Evolutionary conservation across 2,797 vertebrate genomes (phyloP).

Genomic region (Nyctibius grandis): DNA sequence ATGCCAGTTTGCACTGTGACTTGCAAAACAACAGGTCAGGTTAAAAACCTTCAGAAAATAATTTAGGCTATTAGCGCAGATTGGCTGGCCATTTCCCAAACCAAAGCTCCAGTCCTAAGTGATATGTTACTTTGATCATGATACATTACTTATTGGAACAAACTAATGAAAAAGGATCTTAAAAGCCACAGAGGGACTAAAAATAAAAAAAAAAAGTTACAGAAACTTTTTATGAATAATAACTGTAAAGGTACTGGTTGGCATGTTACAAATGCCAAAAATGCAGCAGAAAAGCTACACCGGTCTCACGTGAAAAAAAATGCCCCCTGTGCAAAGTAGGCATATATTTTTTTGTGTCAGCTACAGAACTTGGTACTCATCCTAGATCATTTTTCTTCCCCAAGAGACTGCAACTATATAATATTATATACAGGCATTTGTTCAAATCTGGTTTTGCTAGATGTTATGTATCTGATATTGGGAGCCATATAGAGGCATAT

Average conservation of each 20-base stretch:
- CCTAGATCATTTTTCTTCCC: not conserved
- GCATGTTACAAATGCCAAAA: not conserved
- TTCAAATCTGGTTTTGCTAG: not conserved
- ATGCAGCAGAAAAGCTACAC: not conserved
- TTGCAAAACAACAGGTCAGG: not conserved
- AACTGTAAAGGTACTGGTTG: not conserved
- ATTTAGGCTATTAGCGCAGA: not conserved
- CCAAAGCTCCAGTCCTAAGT: not conserved
- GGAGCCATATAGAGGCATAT: not conserved
- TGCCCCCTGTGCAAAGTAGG: not conserved
- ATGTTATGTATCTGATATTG: not conserved
- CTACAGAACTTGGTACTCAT: not conserved
- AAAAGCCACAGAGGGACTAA: not conserved
- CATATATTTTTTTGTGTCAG: not conserved
- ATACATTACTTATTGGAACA: not conserved
- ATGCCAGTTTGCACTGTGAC: not conserved
- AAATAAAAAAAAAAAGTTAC: not conserved
- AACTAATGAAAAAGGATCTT: not conserved
- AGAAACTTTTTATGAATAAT: not conserved
- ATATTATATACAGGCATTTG: not conserved
- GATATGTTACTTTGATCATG: not conserved
- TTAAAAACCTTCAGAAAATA: not conserved
- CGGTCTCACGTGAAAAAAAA: not conserved
- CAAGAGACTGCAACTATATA: not conserved
- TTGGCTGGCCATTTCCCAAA: not conserved